Base-by-base conservation (phyloP, 2,797 vertebrate species). In the Gobionotothen gibberifrons region DNA sequence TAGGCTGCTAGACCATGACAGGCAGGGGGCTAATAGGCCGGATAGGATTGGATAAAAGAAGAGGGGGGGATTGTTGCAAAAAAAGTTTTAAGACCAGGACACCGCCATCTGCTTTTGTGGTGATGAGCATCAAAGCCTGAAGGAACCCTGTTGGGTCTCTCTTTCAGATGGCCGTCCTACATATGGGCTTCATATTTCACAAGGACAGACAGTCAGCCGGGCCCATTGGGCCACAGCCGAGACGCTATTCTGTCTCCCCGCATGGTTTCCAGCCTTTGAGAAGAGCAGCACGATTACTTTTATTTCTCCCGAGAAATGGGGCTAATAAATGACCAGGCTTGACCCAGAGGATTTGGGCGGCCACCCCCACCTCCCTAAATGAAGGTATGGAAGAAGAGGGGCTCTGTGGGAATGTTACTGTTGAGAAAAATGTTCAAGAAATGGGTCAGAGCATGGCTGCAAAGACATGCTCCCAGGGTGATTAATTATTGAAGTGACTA, bases 401-500 rank as follows among this genome's bases (percentile, higher is more conserved):
- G 48, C 68, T 83, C 71, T 86, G 71, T 86, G 90, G 91, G 83
- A 82, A 87, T 82, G 86, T 89, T 87, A 69, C 80, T 85, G 81
- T 80, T 77, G 87, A 90, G 84, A 80, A 84, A 55, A 90, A 88
- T 87, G 72, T 87, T 84, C 58, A 46, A 90, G 83, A 95, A 95
- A 92, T 94, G 91, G 94, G 95, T 94, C 94, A 95, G 78, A 69
- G 74, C 81, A 88, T 89, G 89, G 86, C 91, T 91, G 76, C 83
- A 87, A 88, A 74, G 87, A 88, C 91, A 87, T 78, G 90, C 93
- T 94, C 90, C 85, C 90, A 92, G 89, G 89, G 84, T 92, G 88
- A 95, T 94, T 94, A 92, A 95, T 94, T 95, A 95, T 95, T 94
- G 82, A 95, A 91, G 90, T 93, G 93, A 94, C 91, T 94, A 94